Base-by-base conservation (phyloP, 2,888 invertebrate genomes). In the Drosophila tanythrix region DNA sequence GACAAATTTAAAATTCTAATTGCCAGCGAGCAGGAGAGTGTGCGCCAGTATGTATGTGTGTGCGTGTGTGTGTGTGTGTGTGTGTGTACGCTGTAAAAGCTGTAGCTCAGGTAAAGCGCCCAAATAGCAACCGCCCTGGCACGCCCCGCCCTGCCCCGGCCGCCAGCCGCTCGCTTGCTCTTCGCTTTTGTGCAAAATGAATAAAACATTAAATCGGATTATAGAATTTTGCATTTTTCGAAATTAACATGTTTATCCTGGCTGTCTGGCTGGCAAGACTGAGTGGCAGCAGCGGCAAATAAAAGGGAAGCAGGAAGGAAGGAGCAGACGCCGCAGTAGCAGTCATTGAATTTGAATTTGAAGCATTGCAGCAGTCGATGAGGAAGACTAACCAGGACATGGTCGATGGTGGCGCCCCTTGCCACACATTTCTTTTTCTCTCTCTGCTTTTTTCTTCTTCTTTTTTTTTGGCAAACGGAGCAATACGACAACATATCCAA, bases 131-230 rank as follows among this genome's bases (percentile, higher is more conserved):
- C 13, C 40, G 18, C 46, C 25, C 38, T 36, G 38, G 2, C 51
- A 33, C 52, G n/a, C 52, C 48, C 48, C 15, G 27, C 21, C 48
- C 48, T 4, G 27, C 21, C 33, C 46, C 36, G 31, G 7, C 48
- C 43, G 31, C 48, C 25, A 15, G 0, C 48, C 48, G 38, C 64
- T 63, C 62, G 66, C 70, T 51, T 64, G 64, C 67, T 75, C 59
- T 63, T 73, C 62, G 77, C 69, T 62, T 81, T 74, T 80, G 79
- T 80, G 81, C 79, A 83, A 86, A 90, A 87, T 87, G 87, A 87
- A 87, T 87, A 87, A 87, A 90, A 87, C 90, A 90, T 87, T 89
- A 87, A 87, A 87, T 88, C 90, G 90, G 87, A 87, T 89, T 87
- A 90, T 89, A 90, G 88, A 87, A 90, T 83, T 87, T 87, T 83